These are phyloP conservation scores for Zosterops lateralis DNA, from an alignment of 2,113 vertebrate genomes.

Conservation along the genomic window DNA sequence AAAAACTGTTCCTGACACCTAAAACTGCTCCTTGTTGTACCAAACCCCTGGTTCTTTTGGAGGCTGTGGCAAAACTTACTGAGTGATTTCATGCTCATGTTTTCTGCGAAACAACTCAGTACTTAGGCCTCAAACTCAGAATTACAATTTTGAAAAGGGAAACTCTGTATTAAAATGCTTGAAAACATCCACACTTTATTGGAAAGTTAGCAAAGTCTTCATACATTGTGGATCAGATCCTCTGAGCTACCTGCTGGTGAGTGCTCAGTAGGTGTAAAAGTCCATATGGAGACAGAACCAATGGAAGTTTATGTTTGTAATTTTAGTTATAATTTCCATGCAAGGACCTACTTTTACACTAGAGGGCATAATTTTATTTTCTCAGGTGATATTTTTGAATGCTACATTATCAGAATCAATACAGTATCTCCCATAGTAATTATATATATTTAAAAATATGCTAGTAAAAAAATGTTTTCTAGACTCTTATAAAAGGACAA, in stretches of 20 bases:
- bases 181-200: not conserved
- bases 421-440: not conserved
- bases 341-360: not conserved
- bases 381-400: not conserved
- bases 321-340: not conserved
- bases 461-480: not conserved
- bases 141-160: not conserved
- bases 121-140: not conserved
- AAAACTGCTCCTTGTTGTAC: not conserved
- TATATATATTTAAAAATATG: not conserved
- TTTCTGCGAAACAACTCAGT: not conserved
- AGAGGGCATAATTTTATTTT: not conserved
- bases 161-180: not conserved
- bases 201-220: not conserved
- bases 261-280: accelerated
- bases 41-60: not conserved
- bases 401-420: not conserved
- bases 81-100: not conserved
- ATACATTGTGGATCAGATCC: not conserved
- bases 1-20: not conserved
- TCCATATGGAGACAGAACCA: not conserved
- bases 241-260: not conserved
- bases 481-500: not conserved
- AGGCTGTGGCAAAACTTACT: not conserved
- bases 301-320: not conserved